These are phyloP conservation scores for Rhopalosiphum nymphaeae DNA, from an alignment of 2,888 invertebrate species.

Conservation along the genomic window DNA sequence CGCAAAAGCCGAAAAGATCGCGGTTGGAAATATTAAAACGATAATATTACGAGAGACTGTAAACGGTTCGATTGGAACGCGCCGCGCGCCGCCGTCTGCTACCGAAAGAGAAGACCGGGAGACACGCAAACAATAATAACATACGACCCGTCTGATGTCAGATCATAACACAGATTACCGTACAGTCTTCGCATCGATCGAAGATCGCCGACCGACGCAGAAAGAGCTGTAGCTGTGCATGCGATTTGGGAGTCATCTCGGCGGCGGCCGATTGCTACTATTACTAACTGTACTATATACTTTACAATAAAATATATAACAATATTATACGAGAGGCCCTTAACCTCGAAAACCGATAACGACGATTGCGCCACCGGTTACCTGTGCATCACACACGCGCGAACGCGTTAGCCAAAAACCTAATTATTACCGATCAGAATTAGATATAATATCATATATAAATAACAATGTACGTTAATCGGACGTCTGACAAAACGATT, in stretches of 20 bases:
- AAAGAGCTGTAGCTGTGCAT: not conserved
- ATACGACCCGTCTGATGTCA: not conserved
- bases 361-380: conserved; percentile 9
- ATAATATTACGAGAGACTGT: not conserved
- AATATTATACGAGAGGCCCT: conserved; percentile 12
- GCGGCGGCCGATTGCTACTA: not conserved
- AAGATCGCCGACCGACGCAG: not conserved
- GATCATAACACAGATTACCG: not conserved
- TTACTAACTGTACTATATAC: not conserved
- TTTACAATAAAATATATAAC: not conserved
- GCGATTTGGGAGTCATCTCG: not conserved
- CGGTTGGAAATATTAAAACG: not conserved
- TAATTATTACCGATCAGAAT: not conserved
- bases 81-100: not conserved
- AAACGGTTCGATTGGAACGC: not conserved
- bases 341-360: conserved; percentile 47
- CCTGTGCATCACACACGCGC: not conserved
- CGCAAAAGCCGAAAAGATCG: not conserved
- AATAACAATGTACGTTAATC: not conserved
- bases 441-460: not conserved
- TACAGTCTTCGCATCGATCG: not conserved
- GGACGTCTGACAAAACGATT: not conserved
- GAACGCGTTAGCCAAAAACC: conserved; percentile 7
- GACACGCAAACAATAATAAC: not conserved
- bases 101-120: not conserved